Base-by-base conservation (phyloP, 2,113 vertebrate genomes). In the Rattus rattus region DNA sequence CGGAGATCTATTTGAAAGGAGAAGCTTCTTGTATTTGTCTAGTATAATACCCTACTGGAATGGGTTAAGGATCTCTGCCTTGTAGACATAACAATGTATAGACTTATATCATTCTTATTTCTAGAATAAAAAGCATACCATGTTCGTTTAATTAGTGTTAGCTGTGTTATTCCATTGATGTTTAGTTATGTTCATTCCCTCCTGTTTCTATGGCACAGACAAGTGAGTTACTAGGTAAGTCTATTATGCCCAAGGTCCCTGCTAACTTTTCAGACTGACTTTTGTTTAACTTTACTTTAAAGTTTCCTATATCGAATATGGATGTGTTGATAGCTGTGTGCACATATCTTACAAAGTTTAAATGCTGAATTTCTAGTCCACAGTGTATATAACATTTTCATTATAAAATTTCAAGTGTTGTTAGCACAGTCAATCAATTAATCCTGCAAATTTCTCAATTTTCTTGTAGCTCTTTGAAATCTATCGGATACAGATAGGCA, bases 321-420 rank as follows among this genome's bases (percentile, higher is more conserved):
- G 49, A 86, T 90, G 33, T 91, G 20, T 16, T 87, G 36, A 36
- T 89, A 28, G 49, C 36, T 90, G 16, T 39, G 88, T 61, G 63
- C 43, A 52, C 3, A 63, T 36, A 52, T 81, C 90, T 97, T 70
- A 19, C 63, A 30, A 79, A 56, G 56, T 49, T 95, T 94, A 92
- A 59, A 65, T 81, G 72, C 49, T 94, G 90, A 70, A 24, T 79
- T 36, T 92, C 65, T 90, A 76, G 26, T 0, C 30, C 28, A 67
- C 24, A 56, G 12, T 61, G 10, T 70, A 80, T 43, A 59, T 92
- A 93, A 83, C 16, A 84, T 92, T 10, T 93, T 91, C 94, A 54
- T 84, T 87, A 88, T 88, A 36, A 96, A 93, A 91, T 86, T 94
- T n/a, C 91, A 56, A 90, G 79, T 69, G 47, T 88, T 95, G 26